Percentiles rank a stretch among this genome's conserved stretches.
phyloP scores from a whole-genome alignment of 2,797 vertebrate genomes.

The Muscicapa comitata region DNA sequence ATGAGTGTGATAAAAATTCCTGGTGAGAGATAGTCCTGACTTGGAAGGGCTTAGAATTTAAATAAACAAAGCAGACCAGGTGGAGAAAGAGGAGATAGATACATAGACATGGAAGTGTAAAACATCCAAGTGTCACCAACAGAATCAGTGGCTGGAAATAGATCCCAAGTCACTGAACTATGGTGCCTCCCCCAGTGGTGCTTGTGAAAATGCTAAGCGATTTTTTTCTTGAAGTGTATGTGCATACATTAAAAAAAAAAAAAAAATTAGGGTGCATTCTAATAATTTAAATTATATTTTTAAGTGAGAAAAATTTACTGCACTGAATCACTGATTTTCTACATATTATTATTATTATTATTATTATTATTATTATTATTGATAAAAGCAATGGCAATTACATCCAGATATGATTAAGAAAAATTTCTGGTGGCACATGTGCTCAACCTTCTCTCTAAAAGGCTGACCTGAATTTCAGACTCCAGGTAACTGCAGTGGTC shows the following conservation, averaged over 20 bases:
- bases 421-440: not conserved
- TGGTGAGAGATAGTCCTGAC: not conserved
- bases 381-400: not conserved
- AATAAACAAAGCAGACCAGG: not conserved
- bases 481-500: not conserved
- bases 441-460: not conserved
- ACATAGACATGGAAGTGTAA: not conserved
- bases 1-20: not conserved
- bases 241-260: not conserved
- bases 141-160: not conserved
- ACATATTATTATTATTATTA: not conserved
- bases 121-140: not conserved
- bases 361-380: too few species aligned
- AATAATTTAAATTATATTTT: conserved; percentile 68
- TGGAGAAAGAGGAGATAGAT: not conserved
- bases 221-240: not conserved
- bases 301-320: conserved; percentile 53
- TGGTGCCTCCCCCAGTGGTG: rapidly evolving
- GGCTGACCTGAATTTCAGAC: not conserved
- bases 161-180: not conserved
- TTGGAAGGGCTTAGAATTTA: not conserved
- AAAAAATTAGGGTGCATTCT: conserved; percentile 56
- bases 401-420: not conserved
- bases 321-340: conserved; percentile 3
- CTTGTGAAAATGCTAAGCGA: not conserved